phyloP scores from a whole-genome alignment of 92 coral and sea anemone species.

The Parazoanthus darwini region DNA sequence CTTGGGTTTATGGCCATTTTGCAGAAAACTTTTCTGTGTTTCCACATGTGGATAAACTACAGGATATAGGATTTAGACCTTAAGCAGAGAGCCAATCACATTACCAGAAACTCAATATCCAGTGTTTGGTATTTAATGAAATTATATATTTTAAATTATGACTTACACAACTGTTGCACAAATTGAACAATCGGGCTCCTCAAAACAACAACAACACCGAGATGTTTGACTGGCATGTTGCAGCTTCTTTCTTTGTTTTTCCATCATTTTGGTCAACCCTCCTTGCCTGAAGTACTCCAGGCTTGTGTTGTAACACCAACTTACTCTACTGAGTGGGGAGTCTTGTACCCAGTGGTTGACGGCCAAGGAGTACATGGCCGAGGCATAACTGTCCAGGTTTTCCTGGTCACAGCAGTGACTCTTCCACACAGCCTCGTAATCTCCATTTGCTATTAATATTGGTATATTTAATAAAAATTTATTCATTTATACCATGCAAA shows the following conservation, averaged over 20 bases:
- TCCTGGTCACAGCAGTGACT: conserved; percentile 74
- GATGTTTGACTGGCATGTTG: conserved; percentile 56
- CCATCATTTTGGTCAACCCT: conserved; percentile 65
- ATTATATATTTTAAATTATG: too few species aligned
- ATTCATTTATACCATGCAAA: too few species aligned
- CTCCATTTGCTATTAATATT: conserved; percentile 68
- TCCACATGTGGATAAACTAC: too few species aligned
- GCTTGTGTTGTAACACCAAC: conserved; percentile 78
- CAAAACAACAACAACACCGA: conserved; percentile 80
- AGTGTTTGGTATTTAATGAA: too few species aligned
- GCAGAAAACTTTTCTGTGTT: too few species aligned
- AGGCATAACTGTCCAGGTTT: conserved; percentile 75
- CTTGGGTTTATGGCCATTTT: too few species aligned
- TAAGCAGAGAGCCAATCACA: too few species aligned
- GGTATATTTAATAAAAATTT: too few species aligned
- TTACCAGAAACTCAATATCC: too few species aligned
- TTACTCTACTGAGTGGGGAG: conserved; percentile 82
- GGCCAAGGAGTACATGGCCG: conserved; percentile 82
- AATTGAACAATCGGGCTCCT: neutral
- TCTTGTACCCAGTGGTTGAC: conserved; percentile 83
- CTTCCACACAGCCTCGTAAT: conserved; percentile 80
- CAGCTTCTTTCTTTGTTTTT: conserved; percentile 69
- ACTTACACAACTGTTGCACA: conserved; percentile 43
- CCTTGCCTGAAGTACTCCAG: conserved; percentile 79
- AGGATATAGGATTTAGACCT: too few species aligned